These are phyloP conservation scores for Orientallactaga bullata DNA, from an alignment of 2,113 vertebrate genomes.

Conservation along the genomic window DNA sequence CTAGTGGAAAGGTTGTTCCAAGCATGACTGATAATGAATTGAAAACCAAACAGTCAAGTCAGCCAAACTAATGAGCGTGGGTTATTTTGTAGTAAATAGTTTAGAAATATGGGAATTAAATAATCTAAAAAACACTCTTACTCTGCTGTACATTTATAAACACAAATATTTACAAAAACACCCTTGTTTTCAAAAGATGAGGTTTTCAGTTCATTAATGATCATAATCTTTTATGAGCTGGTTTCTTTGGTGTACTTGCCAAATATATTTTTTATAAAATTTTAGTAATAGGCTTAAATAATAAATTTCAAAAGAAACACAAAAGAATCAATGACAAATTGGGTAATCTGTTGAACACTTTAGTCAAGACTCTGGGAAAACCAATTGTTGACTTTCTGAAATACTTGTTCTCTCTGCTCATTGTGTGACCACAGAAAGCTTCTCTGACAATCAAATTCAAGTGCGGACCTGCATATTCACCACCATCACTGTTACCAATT, in stretches of 20 bases:
- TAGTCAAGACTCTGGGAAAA: conserved; percentile 75
- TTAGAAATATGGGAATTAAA: conserved; percentile 94
- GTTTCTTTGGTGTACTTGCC: conserved; percentile 90
- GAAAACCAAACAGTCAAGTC: conserved; percentile 77
- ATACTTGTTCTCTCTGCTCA: background rate
- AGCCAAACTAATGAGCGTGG: conserved; percentile 86
- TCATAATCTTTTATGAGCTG: conserved; percentile 86
- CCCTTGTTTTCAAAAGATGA: conserved; percentile 88
- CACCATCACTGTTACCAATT: background rate
- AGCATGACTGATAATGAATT: conserved; percentile 80
- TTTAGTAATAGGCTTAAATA: conserved; percentile 81
- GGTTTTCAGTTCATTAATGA: conserved; percentile 88
- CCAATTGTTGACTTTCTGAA: conserved; percentile 64
- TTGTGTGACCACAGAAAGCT: conserved; percentile 27
- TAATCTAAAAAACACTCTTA: conserved; percentile 94
- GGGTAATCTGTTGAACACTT: conserved; percentile 68
- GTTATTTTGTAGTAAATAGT: conserved; percentile 89
- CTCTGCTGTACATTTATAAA: conserved; percentile 95
- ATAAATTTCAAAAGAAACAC: conserved; percentile 81
- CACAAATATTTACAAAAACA: conserved; percentile 94
- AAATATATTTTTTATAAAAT: conserved; percentile 82
- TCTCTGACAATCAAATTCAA: conserved; percentile 63
- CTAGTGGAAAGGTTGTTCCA: conserved; percentile 80
- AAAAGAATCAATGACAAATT: conserved; percentile 79
- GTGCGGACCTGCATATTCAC: background rate